These are phyloP conservation scores for Machimus atricapillus DNA, from an alignment of 2,888 invertebrate genomes.

Conservation along the genomic window DNA sequence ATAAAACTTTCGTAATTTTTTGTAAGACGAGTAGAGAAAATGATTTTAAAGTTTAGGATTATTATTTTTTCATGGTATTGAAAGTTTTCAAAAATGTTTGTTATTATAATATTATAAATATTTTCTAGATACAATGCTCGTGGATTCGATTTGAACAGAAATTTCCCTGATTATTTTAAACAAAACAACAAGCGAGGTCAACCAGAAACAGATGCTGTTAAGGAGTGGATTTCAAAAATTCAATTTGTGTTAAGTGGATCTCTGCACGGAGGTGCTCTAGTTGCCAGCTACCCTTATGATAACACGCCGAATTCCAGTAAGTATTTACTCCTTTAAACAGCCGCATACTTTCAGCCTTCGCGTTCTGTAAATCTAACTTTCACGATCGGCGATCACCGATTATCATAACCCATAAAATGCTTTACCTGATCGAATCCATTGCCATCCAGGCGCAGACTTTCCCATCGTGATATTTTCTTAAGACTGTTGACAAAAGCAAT, in stretches of 20 bases:
- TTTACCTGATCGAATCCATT: background rate
- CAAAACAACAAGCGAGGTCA: conserved; percentile 86
- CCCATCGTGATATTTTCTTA: background rate
- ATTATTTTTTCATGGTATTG: too few relatives aligned
- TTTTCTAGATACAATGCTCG: conserved; percentile 79
- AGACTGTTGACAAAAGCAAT: conserved; percentile 26
- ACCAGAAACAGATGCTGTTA: conserved; percentile 94
- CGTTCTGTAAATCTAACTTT: background rate
- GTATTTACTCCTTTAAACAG: conserved; percentile 56
- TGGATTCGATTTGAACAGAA: conserved; percentile 91
- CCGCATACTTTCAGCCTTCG: background rate
- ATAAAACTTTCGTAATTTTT: too few relatives aligned
- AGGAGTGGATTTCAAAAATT: conserved; percentile 91
- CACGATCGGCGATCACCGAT: background rate
- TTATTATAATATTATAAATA: background rate
- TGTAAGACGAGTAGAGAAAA: too few relatives aligned
- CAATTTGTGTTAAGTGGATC: conserved; percentile 95
- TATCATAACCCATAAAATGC: background rate
- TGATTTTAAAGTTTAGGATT: too few relatives aligned
- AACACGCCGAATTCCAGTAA: conserved; percentile 94
- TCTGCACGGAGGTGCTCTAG: conserved; percentile 85
- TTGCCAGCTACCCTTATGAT: conserved; percentile 76
- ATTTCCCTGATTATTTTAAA: conserved; percentile 95
- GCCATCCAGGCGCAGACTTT: background rate
- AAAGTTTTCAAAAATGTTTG: background rate